Evolutionary conservation across 2,113 vertebrate species (phyloP).

Genomic region (Phalacrocorax brasilianus): DNA sequence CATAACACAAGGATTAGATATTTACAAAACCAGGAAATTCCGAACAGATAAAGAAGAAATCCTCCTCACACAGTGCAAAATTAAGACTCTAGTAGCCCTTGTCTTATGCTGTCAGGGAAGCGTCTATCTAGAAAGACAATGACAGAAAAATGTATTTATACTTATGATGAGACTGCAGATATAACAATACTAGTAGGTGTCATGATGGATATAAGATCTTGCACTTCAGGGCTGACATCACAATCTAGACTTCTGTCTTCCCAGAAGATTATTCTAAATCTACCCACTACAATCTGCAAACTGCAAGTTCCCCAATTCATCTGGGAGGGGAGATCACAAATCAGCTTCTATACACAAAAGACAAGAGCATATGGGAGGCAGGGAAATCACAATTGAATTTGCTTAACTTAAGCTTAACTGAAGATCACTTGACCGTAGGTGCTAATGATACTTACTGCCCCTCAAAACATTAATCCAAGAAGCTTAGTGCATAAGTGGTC

Average conservation of each 20-base stretch:
- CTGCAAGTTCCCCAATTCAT: neutral
- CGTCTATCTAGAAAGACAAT: neutral
- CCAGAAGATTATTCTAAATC: neutral
- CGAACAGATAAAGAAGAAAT: neutral
- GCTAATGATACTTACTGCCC: neutral
- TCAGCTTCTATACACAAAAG: neutral
- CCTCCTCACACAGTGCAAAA: neutral
- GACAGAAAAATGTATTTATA: neutral
- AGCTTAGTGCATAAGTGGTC: neutral
- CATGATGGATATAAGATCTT: accelerated
- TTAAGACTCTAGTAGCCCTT: accelerated
- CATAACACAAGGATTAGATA: neutral
- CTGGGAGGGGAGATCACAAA: neutral
- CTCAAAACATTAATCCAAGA: neutral
- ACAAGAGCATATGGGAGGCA: neutral
- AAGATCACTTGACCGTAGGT: neutral
- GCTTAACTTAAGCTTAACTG: neutral
- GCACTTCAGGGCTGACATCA: neutral
- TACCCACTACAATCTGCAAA: neutral
- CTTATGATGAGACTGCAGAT: neutral
- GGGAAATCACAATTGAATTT: neutral
- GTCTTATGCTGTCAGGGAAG: neutral
- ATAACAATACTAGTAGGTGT: neutral
- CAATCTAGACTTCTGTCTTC: neutral
- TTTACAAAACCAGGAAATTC: neutral